Conservation (phyloP, 2,797 vertebrate genomes). For the Cossypha heuglini region DNA sequence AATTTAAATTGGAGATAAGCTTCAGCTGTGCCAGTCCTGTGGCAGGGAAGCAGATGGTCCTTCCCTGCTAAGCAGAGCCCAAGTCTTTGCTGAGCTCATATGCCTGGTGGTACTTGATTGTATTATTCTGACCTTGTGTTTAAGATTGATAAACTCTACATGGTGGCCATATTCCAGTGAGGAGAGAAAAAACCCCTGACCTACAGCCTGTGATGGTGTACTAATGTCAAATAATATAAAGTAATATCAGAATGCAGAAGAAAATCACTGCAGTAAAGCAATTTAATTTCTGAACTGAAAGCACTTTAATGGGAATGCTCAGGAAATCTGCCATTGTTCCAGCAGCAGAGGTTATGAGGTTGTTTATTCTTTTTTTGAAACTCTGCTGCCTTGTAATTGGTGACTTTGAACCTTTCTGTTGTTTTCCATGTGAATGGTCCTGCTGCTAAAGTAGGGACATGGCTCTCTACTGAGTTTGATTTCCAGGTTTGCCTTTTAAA, state of each 20-base stretch:
- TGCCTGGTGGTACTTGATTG: not conserved
- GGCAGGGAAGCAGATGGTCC: not conserved
- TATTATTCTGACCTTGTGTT: conserved; percentile 42
- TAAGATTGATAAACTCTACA: conserved; percentile 3
- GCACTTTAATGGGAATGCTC: not conserved
- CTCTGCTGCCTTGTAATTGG: conserved; percentile 21
- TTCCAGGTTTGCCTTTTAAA: conserved; percentile 70
- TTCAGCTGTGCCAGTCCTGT: not conserved
- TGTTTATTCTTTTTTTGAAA: not conserved
- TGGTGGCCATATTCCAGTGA: not conserved
- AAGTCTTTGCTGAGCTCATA: not conserved
- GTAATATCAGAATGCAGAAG: conserved; percentile 41
- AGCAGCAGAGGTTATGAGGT: conserved; percentile 39
- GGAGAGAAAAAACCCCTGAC: not conserved
- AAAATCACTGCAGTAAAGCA: conserved; percentile 50
- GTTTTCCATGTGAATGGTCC: not conserved
- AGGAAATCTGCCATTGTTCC: not conserved
- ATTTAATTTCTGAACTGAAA: conserved; percentile 57
- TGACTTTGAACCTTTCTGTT: conserved; percentile 41
- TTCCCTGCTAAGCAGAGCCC: conserved; percentile 9
- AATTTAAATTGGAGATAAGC: not conserved
- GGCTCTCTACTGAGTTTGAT: conserved; percentile 50
- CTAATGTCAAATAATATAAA: conserved; percentile 51
- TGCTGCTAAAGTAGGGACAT: conserved; percentile 13
- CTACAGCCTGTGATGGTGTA: not conserved